Percentiles rank a stretch among this genome's conserved stretches.
These are phyloP conservation scores for Argyra leucocephala DNA, from an alignment of 2,888 invertebrate species.

Conservation along the genomic window DNA sequence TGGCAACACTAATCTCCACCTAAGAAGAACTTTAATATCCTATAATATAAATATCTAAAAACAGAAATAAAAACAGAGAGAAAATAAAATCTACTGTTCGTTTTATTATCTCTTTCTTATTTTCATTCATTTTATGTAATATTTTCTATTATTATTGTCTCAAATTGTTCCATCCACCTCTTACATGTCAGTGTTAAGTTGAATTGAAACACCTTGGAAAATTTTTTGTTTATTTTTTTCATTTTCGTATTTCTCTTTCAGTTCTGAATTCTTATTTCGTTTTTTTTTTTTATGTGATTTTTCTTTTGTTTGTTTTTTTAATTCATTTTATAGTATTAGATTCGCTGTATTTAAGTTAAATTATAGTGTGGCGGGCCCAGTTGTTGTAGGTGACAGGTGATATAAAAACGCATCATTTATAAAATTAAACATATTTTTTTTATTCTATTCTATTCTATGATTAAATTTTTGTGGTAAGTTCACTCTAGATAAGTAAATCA, in stretches of 20 bases:
- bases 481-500: too few relatives aligned
- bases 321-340: too few relatives aligned
- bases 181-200: conserved; percentile 2
- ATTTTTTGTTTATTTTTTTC: background rate
- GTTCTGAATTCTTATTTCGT: background rate
- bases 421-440: background rate
- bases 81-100: too few relatives aligned
- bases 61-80: too few relatives aligned
- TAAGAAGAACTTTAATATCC: background rate
- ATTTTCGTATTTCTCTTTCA: background rate
- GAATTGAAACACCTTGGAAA: conserved; percentile 1
- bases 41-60: background rate
- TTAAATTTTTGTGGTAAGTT: too few relatives aligned
- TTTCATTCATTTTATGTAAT: too few relatives aligned
- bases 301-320: background rate
- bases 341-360: background rate
- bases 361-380: background rate
- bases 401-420: conserved; percentile 1
- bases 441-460: too few relatives aligned
- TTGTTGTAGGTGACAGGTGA: background rate
- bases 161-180: background rate
- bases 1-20: too few relatives aligned
- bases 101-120: too few relatives aligned
- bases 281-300: background rate
- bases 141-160: background rate